phyloP scores from a whole-genome alignment of 2,888 invertebrate species.

The Enoplolaimus lenunculus region DNA sequence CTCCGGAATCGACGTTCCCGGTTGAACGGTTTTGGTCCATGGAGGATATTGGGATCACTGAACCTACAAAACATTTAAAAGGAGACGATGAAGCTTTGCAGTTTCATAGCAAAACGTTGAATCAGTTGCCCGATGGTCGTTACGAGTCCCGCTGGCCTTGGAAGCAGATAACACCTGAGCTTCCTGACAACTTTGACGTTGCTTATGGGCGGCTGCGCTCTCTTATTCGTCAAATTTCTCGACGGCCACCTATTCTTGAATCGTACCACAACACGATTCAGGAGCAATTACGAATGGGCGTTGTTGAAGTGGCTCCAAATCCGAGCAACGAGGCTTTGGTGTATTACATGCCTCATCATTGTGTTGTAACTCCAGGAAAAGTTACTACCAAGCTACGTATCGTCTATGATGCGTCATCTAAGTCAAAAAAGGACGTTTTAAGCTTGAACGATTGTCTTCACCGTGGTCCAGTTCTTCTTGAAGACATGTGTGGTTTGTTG shows the following conservation, averaged over 20 bases:
- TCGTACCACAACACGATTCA: constrained; percentile 20
- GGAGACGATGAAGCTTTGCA: no score
- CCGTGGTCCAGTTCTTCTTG: constrained; percentile 23
- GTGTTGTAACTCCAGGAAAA: constrained; percentile 24
- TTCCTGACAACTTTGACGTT: neutral
- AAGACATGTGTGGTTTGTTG: constrained; percentile 22
- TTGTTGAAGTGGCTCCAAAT: constrained; percentile 18
- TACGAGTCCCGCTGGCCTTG: neutral
- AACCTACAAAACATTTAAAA: no score
- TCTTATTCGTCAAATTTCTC: neutral
- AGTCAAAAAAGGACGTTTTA: constrained; percentile 12
- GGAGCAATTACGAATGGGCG: constrained; percentile 18
- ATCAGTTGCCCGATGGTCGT: no score
- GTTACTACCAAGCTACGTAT: constrained; percentile 26
- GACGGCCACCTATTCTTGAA: constrained; percentile 1
- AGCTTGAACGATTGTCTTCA: constrained; percentile 27
- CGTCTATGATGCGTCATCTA: constrained; percentile 28
- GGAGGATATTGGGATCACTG: no score
- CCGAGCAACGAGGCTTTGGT: neutral
- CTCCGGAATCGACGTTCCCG: no score
- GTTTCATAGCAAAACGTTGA: no score
- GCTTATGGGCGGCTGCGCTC: constrained; percentile 9
- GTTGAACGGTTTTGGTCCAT: no score
- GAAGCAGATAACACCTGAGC: neutral
- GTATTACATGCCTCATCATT: constrained; percentile 27